phyloP scores from a whole-genome alignment of 2,888 invertebrate species.

The Lithophane ornitopus region DNA sequence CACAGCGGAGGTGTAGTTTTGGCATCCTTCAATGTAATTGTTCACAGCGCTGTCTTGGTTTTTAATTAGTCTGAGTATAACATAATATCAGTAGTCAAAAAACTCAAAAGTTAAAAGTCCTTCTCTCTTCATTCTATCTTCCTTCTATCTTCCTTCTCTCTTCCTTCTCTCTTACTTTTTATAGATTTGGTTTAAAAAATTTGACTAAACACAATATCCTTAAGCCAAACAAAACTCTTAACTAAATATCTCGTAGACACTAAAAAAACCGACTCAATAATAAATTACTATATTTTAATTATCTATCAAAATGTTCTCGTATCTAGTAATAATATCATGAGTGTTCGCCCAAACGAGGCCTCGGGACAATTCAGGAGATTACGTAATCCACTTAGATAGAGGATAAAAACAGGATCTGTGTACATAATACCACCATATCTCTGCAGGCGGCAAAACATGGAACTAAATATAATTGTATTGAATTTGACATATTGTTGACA shows the following conservation, averaged over 20 bases:
- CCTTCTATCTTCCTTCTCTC: too few species aligned
- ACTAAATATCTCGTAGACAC: background rate
- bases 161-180: too few species aligned
- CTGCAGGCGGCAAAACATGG: background rate
- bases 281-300: constrained; percentile 23
- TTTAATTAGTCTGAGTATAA: too few species aligned
- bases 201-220: background rate
- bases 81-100: too few species aligned
- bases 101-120: too few species aligned
- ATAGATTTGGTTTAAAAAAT: too few species aligned
- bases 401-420: constrained; percentile 58
- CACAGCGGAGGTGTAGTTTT: too few species aligned
- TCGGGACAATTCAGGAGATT: constrained; percentile 59
- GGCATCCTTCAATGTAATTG: too few species aligned
- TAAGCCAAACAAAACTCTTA: background rate
- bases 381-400: constrained; percentile 58
- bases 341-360: constrained; percentile 58
- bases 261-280: constrained; percentile 25
- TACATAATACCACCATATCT: background rate
- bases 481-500: constrained; percentile 17
- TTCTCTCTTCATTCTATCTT: too few species aligned
- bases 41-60: too few species aligned
- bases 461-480: constrained; percentile 7
- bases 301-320: constrained; percentile 34
- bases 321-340: constrained; percentile 43